Percentiles rank a stretch among this genome's conserved stretches.
Evolutionary conservation across 1,140 invertebrate genomes (phyloP).

Genomic region (Paraescarpia echinospica): DNA sequence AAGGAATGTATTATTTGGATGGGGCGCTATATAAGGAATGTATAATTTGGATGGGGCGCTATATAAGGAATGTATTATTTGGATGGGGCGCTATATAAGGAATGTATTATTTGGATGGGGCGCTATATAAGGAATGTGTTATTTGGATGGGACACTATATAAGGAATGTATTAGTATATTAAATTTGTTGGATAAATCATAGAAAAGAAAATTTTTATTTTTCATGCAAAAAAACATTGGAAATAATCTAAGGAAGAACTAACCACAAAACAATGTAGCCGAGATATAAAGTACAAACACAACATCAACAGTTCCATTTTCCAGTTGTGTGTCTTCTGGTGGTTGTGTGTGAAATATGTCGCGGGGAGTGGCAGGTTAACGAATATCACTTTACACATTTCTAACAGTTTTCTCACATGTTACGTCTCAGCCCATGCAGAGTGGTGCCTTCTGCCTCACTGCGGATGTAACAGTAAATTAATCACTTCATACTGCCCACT

Average conservation of each 20-base stretch:
- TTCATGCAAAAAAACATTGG: background rate
- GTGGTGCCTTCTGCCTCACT: background rate
- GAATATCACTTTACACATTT: background rate
- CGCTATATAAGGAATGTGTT: no score
- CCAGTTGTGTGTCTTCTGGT: background rate
- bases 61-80: no score
- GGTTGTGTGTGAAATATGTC: background rate
- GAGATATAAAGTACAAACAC: background rate
- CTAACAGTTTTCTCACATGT: background rate
- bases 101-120: no score
- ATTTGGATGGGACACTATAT: no score
- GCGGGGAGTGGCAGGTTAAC: background rate
- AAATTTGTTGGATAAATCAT: background rate
- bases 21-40: no score
- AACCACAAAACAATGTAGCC: background rate
- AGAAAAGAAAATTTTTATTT: background rate
- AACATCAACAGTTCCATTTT: background rate
- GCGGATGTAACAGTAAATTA: background rate
- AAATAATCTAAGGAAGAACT: background rate
- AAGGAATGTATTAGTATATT: background rate
- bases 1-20: no score
- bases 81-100: no score
- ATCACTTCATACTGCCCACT: background rate
- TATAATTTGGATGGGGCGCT: no score
- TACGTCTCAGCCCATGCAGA: background rate